Evolutionary conservation across 2,888 invertebrate genomes (phyloP).

Genomic region (Harpalus rubripes): DNA sequence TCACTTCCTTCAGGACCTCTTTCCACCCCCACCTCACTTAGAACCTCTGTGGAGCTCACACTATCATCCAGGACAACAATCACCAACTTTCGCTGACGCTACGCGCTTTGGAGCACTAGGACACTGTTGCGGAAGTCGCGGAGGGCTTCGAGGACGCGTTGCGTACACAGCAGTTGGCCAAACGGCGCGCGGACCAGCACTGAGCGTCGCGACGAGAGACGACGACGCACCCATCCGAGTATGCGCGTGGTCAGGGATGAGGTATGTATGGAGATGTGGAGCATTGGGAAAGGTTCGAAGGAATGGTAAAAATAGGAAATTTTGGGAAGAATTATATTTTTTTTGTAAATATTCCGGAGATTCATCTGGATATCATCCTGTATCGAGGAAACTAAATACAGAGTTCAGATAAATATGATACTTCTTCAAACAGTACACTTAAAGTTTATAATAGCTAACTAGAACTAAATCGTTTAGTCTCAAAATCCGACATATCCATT

Average conservation of each 20-base stretch:
- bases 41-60: no score
- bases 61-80: neutral
- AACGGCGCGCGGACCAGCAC: conserved; percentile 50
- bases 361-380: no score
- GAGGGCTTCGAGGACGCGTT: neutral
- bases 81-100: no score
- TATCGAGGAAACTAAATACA: no score
- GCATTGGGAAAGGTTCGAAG: conserved; percentile 5
- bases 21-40: neutral
- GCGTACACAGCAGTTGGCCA: conserved; percentile 30
- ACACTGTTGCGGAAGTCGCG: neutral
- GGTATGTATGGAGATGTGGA: neutral
- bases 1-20: neutral
- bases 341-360: no score
- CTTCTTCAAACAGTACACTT: no score
- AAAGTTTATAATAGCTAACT: no score
- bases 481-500: no score
- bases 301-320: neutral
- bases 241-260: conserved; percentile 4
- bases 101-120: neutral
- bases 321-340: neutral
- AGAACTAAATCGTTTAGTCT: no score
- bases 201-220: conserved; percentile 24
- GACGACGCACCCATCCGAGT: conserved; percentile 9
- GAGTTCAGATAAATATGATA: no score